Percentiles rank a stretch among this genome's conserved stretches.
Evolutionary conservation across 1,140 invertebrate species (phyloP).

Genomic region (Drosophila subobscura): DNA sequence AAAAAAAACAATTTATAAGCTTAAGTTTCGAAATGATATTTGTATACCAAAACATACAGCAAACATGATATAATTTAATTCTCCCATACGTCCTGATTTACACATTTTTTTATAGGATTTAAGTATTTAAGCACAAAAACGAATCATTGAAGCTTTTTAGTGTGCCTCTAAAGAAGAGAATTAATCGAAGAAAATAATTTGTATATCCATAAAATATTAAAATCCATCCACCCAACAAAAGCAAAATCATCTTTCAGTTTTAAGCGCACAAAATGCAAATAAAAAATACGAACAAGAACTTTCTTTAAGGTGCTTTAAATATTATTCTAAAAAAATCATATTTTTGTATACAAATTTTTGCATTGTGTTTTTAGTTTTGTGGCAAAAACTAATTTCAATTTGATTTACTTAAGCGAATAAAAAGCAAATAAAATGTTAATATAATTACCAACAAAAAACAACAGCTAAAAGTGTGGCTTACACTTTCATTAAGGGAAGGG

Average conservation of each 20-base stretch:
- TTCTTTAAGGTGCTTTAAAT: slow-evolving; percentile 66
- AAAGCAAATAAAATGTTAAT: slow-evolving; percentile 62
- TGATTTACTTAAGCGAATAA: slow-evolving; percentile 43
- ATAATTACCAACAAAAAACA: slow-evolving; percentile 8
- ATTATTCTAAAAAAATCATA: slow-evolving; percentile 46
- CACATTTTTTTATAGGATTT: slow-evolving; percentile 31
- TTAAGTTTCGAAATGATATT: slow-evolving; percentile 20
- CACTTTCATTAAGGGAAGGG: background rate
- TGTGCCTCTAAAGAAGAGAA: slow-evolving; percentile 19
- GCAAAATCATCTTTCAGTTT: slow-evolving; percentile 43
- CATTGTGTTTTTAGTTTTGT: slow-evolving; percentile 44
- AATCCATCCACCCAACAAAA: slow-evolving; percentile 9
- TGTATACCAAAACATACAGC: slow-evolving; percentile 34
- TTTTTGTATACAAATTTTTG: slow-evolving; percentile 60
- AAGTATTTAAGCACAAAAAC: slow-evolving; percentile 41
- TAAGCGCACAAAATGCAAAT: slow-evolving; percentile 59
- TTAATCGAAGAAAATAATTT: slow-evolving; percentile 17
- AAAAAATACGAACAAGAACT: slow-evolving; percentile 48
- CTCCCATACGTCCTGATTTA: background rate
- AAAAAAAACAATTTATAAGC: slow-evolving; percentile 4
- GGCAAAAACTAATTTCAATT: slow-evolving; percentile 26
- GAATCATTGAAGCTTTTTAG: slow-evolving; percentile 34
- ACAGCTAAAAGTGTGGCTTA: background rate
- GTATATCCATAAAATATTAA: slow-evolving; percentile 18
- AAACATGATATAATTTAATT: slow-evolving; percentile 31